These are phyloP conservation scores for Cacoxenus indagator DNA, from an alignment of 2,888 invertebrate genomes.

Conservation along the genomic window DNA sequence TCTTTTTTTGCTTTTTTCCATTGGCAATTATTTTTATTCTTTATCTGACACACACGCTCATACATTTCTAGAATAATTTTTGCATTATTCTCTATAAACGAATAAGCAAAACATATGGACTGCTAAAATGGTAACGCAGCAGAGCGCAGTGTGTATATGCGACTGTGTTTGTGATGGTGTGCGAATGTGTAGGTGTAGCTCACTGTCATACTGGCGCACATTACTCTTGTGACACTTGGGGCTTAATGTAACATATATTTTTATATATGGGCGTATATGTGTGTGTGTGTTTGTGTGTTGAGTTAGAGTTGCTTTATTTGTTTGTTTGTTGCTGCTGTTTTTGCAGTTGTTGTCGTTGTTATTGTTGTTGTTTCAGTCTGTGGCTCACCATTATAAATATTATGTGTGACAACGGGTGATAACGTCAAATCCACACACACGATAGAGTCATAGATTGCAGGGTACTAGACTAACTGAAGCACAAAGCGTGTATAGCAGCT, in stretches of 20 bases:
- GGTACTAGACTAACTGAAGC: not conserved
- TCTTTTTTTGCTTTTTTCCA: not conserved
- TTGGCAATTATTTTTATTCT: not conserved
- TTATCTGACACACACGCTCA: not conserved
- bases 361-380: conserved; percentile 4
- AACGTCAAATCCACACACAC: conserved; percentile 41
- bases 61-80: conserved; percentile 48
- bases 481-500: not conserved
- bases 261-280: too few species aligned
- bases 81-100: conserved; percentile 50
- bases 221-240: not conserved
- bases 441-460: not conserved
- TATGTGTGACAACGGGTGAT: conserved; percentile 60
- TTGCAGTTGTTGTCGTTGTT: not conserved
- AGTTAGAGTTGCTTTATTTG: not conserved
- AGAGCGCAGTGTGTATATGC: conserved; percentile 28
- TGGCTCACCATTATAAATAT: conserved; percentile 55
- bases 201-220: not conserved
- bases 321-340: too few species aligned
- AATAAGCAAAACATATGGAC: conserved; percentile 48
- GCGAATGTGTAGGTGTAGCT: conserved; percentile 1
- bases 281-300: too few species aligned
- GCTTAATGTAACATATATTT: conserved; percentile 19
- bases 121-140: conserved; percentile 3
- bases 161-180: not conserved